These are phyloP conservation scores for Alexandromys fortis DNA, from an alignment of 2,113 vertebrate species.

Conservation along the genomic window DNA sequence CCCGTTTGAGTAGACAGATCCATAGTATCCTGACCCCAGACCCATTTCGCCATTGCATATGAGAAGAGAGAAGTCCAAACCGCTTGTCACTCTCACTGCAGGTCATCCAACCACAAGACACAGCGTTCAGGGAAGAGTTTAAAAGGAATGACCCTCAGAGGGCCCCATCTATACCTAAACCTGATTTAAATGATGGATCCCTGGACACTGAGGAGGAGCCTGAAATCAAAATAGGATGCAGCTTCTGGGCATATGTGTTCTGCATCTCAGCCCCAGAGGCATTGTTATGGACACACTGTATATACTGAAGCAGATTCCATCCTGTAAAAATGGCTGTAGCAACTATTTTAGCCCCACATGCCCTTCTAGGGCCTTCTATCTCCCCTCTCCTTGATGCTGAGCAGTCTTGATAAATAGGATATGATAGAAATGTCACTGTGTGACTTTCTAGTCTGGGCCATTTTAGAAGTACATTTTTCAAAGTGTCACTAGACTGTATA, in stretches of 20 bases:
- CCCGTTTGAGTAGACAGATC: not conserved
- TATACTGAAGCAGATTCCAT: not conserved
- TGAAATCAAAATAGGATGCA: not conserved
- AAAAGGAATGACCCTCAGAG: not conserved
- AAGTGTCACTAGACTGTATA: conserved; percentile 63
- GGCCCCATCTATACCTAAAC: not conserved
- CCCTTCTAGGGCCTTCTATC: conserved; percentile 11
- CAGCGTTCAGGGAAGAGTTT: not conserved
- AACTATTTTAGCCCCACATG: not conserved
- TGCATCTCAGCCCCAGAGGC: not conserved
- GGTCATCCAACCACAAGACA: not conserved
- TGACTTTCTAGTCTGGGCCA: conserved; percentile 44
- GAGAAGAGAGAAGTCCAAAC: not conserved
- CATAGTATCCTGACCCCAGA: not conserved
- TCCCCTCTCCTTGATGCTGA: not conserved
- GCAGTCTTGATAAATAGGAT: not conserved
- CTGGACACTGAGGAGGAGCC: not conserved
- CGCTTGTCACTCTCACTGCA: too few relatives aligned
- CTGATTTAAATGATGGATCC: not conserved
- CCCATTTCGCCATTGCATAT: not conserved
- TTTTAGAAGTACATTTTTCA: conserved; percentile 78
- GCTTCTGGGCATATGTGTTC: not conserved
- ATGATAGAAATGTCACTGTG: not conserved
- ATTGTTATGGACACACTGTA: not conserved
- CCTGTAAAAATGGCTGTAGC: not conserved